These are phyloP conservation scores for Lasioglossum figueresi DNA, from an alignment of 2,888 invertebrate genomes.

Conservation along the genomic window DNA sequence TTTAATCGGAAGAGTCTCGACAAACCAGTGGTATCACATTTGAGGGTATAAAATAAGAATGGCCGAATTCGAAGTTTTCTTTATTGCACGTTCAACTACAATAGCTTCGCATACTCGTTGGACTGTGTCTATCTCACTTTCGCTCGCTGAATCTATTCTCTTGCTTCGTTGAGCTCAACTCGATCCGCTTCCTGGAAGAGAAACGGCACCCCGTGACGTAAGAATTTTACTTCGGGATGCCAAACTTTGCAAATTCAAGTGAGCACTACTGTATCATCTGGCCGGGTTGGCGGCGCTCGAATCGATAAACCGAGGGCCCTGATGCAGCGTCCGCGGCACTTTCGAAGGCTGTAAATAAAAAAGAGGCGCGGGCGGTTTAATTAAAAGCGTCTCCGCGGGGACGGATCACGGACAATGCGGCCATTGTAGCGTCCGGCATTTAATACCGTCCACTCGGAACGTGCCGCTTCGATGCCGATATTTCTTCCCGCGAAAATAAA, in stretches of 20 bases:
- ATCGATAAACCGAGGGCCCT: conserved; percentile 42
- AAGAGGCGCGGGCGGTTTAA: conserved; percentile 70
- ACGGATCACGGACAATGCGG: conserved; percentile 71
- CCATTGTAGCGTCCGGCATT: conserved; percentile 70
- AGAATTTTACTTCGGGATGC: neutral
- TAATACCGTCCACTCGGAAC: conserved; percentile 69
- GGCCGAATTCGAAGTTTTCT: neutral
- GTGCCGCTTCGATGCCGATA: conserved; percentile 37
- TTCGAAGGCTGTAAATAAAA: conserved; percentile 58
- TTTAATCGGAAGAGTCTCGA: neutral
- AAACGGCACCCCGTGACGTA: neutral
- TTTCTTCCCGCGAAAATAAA: conserved; percentile 31
- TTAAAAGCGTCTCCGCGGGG: conserved; percentile 73
- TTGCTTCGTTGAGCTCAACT: neutral
- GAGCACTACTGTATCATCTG: conserved; percentile 16
- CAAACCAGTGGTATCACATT: neutral
- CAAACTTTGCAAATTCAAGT: neutral
- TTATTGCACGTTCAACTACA: neutral
- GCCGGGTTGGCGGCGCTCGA: conserved; percentile 10
- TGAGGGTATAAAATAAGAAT: neutral
- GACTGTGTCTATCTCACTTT: neutral
- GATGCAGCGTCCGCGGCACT: conserved; percentile 41
- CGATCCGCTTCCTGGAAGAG: neutral
- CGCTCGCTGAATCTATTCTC: neutral
- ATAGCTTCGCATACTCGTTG: neutral